Evolutionary conservation across 1,140 invertebrate genomes (phyloP).

Genomic region (Augochlora pura): DNA sequence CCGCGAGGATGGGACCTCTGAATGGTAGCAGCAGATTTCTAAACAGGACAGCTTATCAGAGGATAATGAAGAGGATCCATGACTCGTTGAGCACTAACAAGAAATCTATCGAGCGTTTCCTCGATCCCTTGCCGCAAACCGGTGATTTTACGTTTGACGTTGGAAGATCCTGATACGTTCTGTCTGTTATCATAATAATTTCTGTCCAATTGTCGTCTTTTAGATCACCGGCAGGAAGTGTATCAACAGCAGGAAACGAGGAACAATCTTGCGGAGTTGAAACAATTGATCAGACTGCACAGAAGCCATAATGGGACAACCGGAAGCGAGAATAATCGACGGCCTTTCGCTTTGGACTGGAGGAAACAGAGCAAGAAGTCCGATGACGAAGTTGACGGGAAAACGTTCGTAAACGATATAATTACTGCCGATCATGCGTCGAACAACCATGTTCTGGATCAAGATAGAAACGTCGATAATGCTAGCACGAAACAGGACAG

Average conservation of each 20-base stretch:
- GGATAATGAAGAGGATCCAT: conserved; percentile 51
- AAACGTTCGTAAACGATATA: not conserved
- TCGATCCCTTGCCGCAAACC: conserved; percentile 17
- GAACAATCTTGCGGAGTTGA: not conserved
- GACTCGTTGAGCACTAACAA: conserved; percentile 59
- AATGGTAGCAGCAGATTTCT: not conserved
- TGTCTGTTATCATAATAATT: not conserved
- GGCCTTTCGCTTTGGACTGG: conserved; percentile 28
- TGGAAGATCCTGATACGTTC: not conserved
- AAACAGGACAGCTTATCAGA: conserved; percentile 46
- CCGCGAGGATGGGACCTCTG: not conserved
- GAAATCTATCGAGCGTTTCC: conserved; percentile 59
- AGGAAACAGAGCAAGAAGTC: not conserved
- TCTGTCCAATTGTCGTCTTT: too few species aligned
- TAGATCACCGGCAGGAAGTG: not conserved
- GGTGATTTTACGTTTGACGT: not conserved
- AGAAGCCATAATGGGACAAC: not conserved
- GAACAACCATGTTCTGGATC: not conserved
- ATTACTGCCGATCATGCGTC: not conserved
- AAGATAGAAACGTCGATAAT: not conserved
- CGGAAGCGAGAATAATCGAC: not conserved
- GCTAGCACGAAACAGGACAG: not conserved
- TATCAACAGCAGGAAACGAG: conserved; percentile 19
- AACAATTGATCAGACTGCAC: not conserved
- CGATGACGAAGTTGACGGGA: not conserved